Conservation (phyloP, 1,140 invertebrate species). For the Matsumurasca onukii region DNA sequence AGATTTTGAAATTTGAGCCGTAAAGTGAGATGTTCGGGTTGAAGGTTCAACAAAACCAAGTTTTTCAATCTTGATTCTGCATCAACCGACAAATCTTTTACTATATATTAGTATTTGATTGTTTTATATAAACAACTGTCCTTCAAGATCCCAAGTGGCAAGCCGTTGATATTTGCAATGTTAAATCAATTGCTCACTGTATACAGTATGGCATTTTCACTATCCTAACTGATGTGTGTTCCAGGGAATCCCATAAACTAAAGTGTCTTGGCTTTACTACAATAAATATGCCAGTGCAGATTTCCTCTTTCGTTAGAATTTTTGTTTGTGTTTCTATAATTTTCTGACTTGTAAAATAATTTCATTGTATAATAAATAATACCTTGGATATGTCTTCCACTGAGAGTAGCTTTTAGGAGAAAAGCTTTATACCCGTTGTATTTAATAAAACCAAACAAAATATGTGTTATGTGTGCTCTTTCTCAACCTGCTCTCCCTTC, state of each 20-base stretch:
- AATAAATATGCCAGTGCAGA: not conserved
- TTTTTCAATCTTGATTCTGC: not conserved
- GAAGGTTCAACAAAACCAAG: not conserved
- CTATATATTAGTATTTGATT: too few relatives aligned
- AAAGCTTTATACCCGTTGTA: constrained; percentile 21
- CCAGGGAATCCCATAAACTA: not conserved
- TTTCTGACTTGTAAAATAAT: not conserved
- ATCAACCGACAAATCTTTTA: not conserved
- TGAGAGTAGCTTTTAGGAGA: not conserved
- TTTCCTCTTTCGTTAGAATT: not conserved
- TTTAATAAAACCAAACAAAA: too few relatives aligned
- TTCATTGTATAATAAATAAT: not conserved
- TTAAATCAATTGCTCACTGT: too few relatives aligned
- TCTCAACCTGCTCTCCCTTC: too few relatives aligned
- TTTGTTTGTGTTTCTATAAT: not conserved
- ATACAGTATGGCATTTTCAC: not conserved
- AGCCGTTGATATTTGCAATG: too few relatives aligned
- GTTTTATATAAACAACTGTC: too few relatives aligned
- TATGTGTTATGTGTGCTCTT: too few relatives aligned
- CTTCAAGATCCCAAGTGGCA: too few relatives aligned
- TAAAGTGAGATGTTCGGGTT: not conserved
- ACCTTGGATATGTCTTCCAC: constrained; percentile 14
- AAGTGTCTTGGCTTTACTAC: not conserved
- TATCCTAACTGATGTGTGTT: not conserved
- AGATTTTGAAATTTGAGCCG: not conserved